These are phyloP conservation scores for Pristionchus fissidentatus DNA, from an alignment of 2,888 invertebrate species.

Conservation along the genomic window DNA sequence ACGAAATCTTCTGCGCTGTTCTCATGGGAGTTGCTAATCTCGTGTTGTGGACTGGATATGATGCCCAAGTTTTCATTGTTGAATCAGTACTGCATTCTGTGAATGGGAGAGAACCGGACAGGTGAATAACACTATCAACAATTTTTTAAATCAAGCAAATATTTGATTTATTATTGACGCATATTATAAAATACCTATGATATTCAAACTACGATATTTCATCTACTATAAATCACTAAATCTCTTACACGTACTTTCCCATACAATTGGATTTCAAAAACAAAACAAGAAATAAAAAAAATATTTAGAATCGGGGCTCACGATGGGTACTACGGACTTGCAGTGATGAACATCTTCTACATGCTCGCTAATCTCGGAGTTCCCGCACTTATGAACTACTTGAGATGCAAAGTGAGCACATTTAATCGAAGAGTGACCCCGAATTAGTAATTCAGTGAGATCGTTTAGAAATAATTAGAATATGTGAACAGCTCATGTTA, in stretches of 20 bases:
- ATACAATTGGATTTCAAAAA: background rate
- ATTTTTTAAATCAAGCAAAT: too few species aligned
- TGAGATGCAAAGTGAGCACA: conserved; percentile 44
- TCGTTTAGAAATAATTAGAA: too few species aligned
- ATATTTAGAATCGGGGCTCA: conserved; percentile 32
- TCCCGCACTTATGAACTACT: conserved; percentile 38
- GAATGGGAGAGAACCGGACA: background rate
- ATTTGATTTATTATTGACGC: background rate
- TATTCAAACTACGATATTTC: background rate
- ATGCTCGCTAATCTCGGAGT: conserved; percentile 42
- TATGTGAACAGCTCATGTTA: too few species aligned
- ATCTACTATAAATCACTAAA: background rate
- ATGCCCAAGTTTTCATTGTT: conserved; percentile 27
- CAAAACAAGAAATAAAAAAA: too few species aligned
- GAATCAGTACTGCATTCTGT: conserved; percentile 13
- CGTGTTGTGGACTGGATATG: background rate
- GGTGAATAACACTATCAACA: background rate
- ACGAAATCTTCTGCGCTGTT: background rate
- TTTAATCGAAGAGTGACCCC: too few species aligned
- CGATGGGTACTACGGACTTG: conserved; percentile 43
- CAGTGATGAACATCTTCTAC: conserved; percentile 44
- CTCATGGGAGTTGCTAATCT: conserved; percentile 23
- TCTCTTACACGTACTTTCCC: too few species aligned
- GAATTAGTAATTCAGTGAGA: too few species aligned
- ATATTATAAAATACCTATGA: too few species aligned